Conservation (phyloP, 2,797 vertebrate genomes). For the Calcarius lapponicus region DNA sequence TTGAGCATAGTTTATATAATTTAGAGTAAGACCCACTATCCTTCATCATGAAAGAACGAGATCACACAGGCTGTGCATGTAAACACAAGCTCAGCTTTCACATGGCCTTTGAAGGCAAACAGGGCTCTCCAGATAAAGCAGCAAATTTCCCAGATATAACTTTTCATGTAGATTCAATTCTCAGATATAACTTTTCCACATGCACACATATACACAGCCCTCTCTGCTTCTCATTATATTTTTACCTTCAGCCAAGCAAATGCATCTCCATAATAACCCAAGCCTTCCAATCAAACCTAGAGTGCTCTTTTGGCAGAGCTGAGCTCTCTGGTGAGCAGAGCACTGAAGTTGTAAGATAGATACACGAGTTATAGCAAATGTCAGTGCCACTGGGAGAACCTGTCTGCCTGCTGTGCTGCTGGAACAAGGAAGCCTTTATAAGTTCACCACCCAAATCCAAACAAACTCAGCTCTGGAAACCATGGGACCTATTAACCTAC, state of each 20-base stretch:
- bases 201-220: background rate
- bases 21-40: background rate
- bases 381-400: constrained; percentile 57
- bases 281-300: background rate
- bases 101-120: background rate
- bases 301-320: constrained; percentile 34
- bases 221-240: background rate
- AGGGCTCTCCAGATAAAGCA: background rate
- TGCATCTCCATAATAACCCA: background rate
- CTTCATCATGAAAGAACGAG: background rate
- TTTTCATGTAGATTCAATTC: background rate
- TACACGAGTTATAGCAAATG: constrained; percentile 54
- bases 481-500: background rate
- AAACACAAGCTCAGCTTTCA: background rate
- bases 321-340: background rate
- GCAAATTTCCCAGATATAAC: background rate
- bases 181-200: background rate
- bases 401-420: constrained; percentile 39
- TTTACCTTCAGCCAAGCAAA: background rate
- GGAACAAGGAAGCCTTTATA: constrained; percentile 23
- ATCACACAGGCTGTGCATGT: background rate
- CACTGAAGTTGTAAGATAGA: constrained; percentile 1
- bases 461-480: constrained; percentile 10
- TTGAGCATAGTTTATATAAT: background rate
- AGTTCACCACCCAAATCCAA: constrained; percentile 42